Evolutionary conservation across 2,113 vertebrate genomes (phyloP), one percentile per base, ranked within the genome.

Genomic region (Periophthalmus modestus): DNA sequence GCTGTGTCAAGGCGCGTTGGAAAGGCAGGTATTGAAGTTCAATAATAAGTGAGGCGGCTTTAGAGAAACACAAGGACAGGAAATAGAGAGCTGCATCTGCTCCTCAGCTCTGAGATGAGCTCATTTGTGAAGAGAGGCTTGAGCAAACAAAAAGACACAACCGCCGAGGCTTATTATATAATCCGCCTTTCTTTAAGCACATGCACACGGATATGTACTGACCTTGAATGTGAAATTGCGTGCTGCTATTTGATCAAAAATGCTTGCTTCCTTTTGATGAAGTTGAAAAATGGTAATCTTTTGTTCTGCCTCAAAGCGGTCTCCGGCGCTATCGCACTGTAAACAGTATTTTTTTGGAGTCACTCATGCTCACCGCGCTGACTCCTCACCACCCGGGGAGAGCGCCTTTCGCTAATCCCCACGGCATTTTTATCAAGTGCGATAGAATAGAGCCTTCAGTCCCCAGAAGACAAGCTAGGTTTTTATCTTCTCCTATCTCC

Each of bases 371-470:
- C 24, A 28, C 71, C 28, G 58, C 75, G 74, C 73, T 58, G 68
- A 48, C 52, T 77, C 66, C 79, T 72, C 82, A 72, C 85, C 87
- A 82, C 86, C 81, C 74, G 74, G 77, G 15, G 74, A 89, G 86
- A 85, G 81, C 71, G 81, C 79, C 82, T 89, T 74, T 85, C 78
- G 86, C 82, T 87, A 89, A 89, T 89, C 89, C 88, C 82, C 71
- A 66, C 15, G 69, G 89, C 79, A 74, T 82, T 80, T 85, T 91
- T 89, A 89, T 89, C 87, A 80, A 71, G 19, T 72, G 75, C 81
- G 89, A 90, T 87, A 84, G 88, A 88, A 91, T 85, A 81, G 82
- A 84, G 72, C 72, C 81, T 83, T 77, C 85, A 82, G 77, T 81
- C 76, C 79, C 81, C 61, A 66, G 74, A 84, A 87, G 82, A 86